phyloP scores from a whole-genome alignment of 2,888 invertebrate species.

The Mesorhabditis spiculigera region DNA sequence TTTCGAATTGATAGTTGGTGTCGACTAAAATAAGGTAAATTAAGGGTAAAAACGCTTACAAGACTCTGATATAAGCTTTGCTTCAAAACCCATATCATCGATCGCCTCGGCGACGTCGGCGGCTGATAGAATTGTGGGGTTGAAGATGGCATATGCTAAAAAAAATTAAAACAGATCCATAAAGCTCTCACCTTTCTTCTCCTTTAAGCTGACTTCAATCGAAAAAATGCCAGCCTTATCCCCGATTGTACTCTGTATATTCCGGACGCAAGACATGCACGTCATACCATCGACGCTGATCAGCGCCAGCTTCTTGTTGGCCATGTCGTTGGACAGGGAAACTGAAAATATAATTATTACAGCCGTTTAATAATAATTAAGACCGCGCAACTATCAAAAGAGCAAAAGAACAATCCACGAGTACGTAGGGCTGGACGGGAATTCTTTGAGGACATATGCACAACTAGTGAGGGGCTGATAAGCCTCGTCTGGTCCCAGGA shows the following conservation, averaged over 20 bases:
- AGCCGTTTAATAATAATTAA: not conserved
- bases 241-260: conserved; percentile 71
- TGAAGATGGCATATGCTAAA: conserved; percentile 54
- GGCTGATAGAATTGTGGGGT: conserved; percentile 30
- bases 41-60: too few relatives aligned
- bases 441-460: too few relatives aligned
- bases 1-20: too few relatives aligned
- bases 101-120: conserved; percentile 59
- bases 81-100: conserved; percentile 63
- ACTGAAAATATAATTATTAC: too few relatives aligned
- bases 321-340: too few relatives aligned
- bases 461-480: too few relatives aligned
- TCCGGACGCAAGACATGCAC: conserved; percentile 82
- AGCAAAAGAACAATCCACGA: not conserved
- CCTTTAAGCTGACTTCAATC: conserved; percentile 66
- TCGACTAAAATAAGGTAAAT: too few relatives aligned
- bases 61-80: not conserved
- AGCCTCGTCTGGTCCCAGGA: too few relatives aligned
- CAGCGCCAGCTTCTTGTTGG: not conserved
- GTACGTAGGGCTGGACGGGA: too few relatives aligned
- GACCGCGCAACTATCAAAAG: not conserved
- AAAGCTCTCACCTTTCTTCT: conserved; percentile 64
- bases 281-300: conserved; percentile 76
- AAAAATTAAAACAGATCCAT: not conserved
- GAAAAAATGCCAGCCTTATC: conserved; percentile 67